phyloP scores from a whole-genome alignment of 2,888 invertebrate genomes.

The Coleophora deauratella region DNA sequence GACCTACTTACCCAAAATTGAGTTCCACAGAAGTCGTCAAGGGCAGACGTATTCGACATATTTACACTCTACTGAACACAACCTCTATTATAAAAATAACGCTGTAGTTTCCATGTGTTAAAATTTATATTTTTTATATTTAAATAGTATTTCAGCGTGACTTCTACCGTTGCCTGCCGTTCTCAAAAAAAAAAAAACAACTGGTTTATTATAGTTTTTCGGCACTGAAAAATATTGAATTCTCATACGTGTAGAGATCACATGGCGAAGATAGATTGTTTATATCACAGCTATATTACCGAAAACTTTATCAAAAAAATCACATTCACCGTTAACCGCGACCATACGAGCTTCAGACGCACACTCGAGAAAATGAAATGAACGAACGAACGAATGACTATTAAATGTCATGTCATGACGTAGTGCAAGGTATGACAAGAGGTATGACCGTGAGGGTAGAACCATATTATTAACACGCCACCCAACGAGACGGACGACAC shows the following conservation, averaged over 20 bases:
- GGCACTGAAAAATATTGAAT: too few species aligned
- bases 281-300: constrained; percentile 10
- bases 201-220: too few species aligned
- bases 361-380: constrained; percentile 5
- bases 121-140: constrained; percentile 1
- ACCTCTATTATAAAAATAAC: constrained; percentile 8
- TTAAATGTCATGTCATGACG: too few species aligned
- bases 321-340: constrained; percentile 3
- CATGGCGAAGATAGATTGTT: constrained; percentile 1
- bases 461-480: too few species aligned
- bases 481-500: too few species aligned
- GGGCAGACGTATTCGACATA: constrained; percentile 71
- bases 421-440: too few species aligned
- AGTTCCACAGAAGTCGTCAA: constrained; percentile 86
- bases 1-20: constrained; percentile 84
- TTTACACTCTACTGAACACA: constrained; percentile 37
- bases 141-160: neutral
- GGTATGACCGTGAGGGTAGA: too few species aligned
- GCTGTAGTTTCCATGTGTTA: constrained; percentile 29
- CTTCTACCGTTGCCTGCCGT: neutral
- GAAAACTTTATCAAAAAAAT: constrained; percentile 7
- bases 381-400: neutral
- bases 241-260: constrained; percentile 1
- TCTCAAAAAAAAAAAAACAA: neutral
- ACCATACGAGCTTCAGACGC: constrained; percentile 1